Base-by-base conservation (phyloP, 2,113 vertebrate species). In the Thymallus thymallus region DNA sequence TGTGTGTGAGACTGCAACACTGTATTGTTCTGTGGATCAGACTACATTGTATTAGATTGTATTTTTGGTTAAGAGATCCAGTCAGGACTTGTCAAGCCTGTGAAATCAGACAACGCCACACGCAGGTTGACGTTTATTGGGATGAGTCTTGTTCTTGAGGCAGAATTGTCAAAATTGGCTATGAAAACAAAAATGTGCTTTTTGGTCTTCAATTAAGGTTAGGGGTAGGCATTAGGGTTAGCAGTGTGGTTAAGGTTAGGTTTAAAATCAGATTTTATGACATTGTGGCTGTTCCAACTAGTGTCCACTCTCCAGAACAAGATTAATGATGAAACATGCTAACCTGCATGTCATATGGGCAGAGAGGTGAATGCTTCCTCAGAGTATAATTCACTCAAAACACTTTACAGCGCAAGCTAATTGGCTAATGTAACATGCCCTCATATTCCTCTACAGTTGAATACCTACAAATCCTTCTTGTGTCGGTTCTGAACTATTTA, bases 1-100 rank as follows among this genome's bases (percentile, higher is more conserved):
- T 62, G 70, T 74, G 20, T 63, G 78, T 62, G 74, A n/a, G n/a
- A n/a, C n/a, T n/a, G 76, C 51, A 55, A 55, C 51, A 18, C 51
- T 55, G 4, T 18, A 55, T 55, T 55, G 51, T 55, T 55, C 4
- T 0, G 35, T 41, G 9, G 51, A 55, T 55, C 14, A 55, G 51
- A 55, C 51, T 55, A 55, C 4, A 55, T 41, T 41, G 51, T 20
- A 16, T 5, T 55, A 55, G 51, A 55, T 20, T 14, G 51, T 55
- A 55, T 55, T 55, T 55, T 20, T 20, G 51, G 3, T 6, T 4
- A 20, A 20, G 51, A 55, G 51, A 55, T 55, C 18, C 14, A 55
- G 18, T 5, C 51, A 55, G 51, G 51, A 18, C 14, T 20, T 16
- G 51, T 55, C 51, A 55, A 4, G 18, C 6, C 51, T 55, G 35